Evolutionary conservation across 1,140 invertebrate genomes (phyloP).

Genomic region (Papilio helenus): DNA sequence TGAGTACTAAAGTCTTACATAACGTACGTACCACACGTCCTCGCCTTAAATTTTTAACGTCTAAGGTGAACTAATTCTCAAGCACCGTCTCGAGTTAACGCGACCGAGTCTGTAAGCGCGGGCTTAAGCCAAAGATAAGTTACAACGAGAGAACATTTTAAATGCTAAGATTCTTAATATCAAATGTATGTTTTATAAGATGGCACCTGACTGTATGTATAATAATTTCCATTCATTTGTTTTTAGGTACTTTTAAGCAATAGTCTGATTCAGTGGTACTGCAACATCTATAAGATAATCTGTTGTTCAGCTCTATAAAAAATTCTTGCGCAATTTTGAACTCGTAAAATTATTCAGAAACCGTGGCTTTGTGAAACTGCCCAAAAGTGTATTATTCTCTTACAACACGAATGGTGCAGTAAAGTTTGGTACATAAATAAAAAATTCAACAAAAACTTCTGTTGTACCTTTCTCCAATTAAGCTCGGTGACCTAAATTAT

Average conservation of each 20-base stretch:
- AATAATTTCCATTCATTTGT: not conserved
- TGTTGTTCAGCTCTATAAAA: not conserved
- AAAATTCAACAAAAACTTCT: constrained; percentile 43
- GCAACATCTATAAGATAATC: not conserved
- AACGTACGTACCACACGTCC: constrained; percentile 9
- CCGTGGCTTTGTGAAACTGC: not conserved
- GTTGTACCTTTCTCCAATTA: constrained; percentile 15
- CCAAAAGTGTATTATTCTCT: not conserved
- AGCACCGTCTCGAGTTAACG: constrained; percentile 55
- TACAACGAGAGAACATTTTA: constrained; percentile 46
- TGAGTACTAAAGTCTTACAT: not conserved
- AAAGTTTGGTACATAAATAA: constrained; percentile 41
- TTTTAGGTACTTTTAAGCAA: not conserved
- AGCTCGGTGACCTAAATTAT: constrained; percentile 26
- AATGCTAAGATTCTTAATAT: not conserved
- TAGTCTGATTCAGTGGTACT: not conserved
- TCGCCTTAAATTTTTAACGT: constrained; percentile 27
- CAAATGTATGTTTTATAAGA: not conserved
- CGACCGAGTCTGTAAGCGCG: constrained; percentile 53
- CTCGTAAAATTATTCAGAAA: not conserved
- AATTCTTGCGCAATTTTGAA: not conserved
- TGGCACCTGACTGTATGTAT: not conserved
- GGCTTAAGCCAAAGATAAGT: constrained; percentile 52
- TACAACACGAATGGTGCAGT: constrained; percentile 21
- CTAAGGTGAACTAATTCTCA: constrained; percentile 41